Evolutionary conservation across 2,113 vertebrate genomes (phyloP), one percentile per base, ranked within the genome.

Genomic region (Cyrtonyx montezumae): DNA sequence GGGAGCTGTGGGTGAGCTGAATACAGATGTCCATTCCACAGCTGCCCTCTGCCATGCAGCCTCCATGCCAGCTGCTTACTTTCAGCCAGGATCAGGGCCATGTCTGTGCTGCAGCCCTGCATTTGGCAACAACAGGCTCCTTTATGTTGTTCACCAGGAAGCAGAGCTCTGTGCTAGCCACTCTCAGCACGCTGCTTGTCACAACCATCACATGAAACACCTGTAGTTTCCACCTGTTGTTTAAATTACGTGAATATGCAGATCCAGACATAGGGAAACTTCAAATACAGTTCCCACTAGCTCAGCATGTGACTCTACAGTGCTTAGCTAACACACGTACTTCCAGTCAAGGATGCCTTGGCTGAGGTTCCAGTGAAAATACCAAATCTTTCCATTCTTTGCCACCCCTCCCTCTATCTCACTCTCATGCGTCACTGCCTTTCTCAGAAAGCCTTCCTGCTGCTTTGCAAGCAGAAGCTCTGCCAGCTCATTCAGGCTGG

Each of bases 401-500:
- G 37, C 81, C 85, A 91, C 70, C 59, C 53, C 81, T 91, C 92
- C 95, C 71, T 94, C 62, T 13, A 1, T 49, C 53, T 91, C 59
- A 30, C 45, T 26, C 23, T 43, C 26, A 22, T 92, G 84, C 70
- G 88, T 96, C 91, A 94, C 74, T 45, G 51, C 42, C 25, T 88
- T 80, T 43, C 3, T 0, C 68, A 46, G 17, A 40, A 59, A 62
- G 34, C 4, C 43, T 40, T 45, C 32, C 30, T 20, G 51, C 59
- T 62, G 32, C 67, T 82, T 36, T 56, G 11, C 20, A 12, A 49
- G 36, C n/a, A 63, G 45, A 16, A 59, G 40, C 18, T 76, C 40
- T 73, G 77, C 71, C 91, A 92, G 34, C 75, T 93, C 90, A 86
- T 91, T 51, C 73, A 0, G 0, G 32, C 66, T 26, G 30, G 37